Evolutionary conservation across 2,797 vertebrate species (phyloP).

Genomic region (Scarus forsteni): DNA sequence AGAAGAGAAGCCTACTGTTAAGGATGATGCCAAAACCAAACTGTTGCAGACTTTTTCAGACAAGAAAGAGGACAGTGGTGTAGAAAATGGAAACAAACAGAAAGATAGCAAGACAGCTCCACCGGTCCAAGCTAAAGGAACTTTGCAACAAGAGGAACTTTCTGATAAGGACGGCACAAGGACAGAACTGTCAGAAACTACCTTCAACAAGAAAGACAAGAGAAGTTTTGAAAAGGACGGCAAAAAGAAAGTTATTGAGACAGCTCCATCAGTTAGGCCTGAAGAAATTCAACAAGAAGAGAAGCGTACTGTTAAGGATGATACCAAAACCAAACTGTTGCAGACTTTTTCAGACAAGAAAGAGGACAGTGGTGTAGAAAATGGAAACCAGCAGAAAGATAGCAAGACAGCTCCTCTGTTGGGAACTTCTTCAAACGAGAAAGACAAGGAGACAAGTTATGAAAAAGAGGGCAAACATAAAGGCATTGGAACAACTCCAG

Average conservation of each 20-base stretch:
- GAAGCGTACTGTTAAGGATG: slow-evolving; percentile 7
- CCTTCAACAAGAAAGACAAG: slow-evolving; percentile 10
- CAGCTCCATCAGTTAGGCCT: too few species aligned
- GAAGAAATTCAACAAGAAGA: slow-evolving; percentile 2
- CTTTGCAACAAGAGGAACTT: slow-evolving; percentile 33
- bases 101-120: slow-evolving; percentile 19
- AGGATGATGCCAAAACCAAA: slow-evolving; percentile 10
- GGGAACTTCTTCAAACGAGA: slow-evolving; percentile 18
- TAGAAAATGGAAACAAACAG: slow-evolving; percentile 36
- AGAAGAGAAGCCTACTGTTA: slow-evolving; percentile 11
- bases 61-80: neutral
- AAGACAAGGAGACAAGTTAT: too few species aligned
- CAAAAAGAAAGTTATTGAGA: too few species aligned
- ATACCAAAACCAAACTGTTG: neutral
- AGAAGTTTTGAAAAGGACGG: too few species aligned
- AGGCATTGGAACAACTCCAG: too few species aligned
- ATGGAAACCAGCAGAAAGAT: slow-evolving; percentile 42
- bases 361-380: neutral
- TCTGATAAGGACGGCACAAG: slow-evolving; percentile 2
- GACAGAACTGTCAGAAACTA: neutral
- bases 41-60: neutral
- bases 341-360: slow-evolving; percentile 21
- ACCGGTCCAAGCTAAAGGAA: slow-evolving; percentile 31
- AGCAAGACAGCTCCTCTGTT: neutral
- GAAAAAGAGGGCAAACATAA: too few species aligned